Percentiles rank a stretch among this genome's conserved stretches.
phyloP scores from a whole-genome alignment of 92 coral and sea anemone genomes.

The Heteractis magnifica region DNA sequence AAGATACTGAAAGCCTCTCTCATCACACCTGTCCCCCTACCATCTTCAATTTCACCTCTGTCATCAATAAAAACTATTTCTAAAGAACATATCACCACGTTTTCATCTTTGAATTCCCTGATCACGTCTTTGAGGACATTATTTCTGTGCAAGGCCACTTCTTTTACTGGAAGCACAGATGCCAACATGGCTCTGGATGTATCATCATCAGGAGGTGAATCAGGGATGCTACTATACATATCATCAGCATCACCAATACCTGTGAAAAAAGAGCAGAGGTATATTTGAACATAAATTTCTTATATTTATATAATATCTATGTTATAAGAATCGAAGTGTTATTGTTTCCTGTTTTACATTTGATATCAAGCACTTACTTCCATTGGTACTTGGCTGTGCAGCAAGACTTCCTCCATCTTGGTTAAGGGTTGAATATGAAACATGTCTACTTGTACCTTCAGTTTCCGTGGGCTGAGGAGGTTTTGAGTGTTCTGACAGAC shows the following conservation, averaged over 20 bases:
- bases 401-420: conserved; percentile 14
- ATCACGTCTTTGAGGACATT: background rate
- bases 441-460: too few relatives aligned
- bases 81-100: conserved; percentile 8
- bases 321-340: too few relatives aligned
- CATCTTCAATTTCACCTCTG: conserved; percentile 36
- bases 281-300: too few relatives aligned
- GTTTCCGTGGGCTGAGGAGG: too few relatives aligned
- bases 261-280: too few relatives aligned
- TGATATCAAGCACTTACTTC: too few relatives aligned
- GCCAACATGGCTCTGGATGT: conserved; percentile 29
- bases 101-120: background rate
- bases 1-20: conserved; percentile 45
- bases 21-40: conserved; percentile 37
- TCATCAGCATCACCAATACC: conserved; percentile 9
- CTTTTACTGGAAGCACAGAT: too few relatives aligned
- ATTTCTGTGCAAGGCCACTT: too few relatives aligned
- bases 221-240: conserved; percentile 22
- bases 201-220: conserved; percentile 27
- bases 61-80: conserved; percentile 28
- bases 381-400: background rate
- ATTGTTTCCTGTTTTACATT: too few relatives aligned
- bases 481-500: too few relatives aligned
- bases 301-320: too few relatives aligned
- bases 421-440: conserved; percentile 6